A percentile compares a stretch with the other conserved stretches of the same genome.
phyloP scores from a whole-genome alignment of 2,797 vertebrate species.

The Phalanger gymnotis region DNA sequence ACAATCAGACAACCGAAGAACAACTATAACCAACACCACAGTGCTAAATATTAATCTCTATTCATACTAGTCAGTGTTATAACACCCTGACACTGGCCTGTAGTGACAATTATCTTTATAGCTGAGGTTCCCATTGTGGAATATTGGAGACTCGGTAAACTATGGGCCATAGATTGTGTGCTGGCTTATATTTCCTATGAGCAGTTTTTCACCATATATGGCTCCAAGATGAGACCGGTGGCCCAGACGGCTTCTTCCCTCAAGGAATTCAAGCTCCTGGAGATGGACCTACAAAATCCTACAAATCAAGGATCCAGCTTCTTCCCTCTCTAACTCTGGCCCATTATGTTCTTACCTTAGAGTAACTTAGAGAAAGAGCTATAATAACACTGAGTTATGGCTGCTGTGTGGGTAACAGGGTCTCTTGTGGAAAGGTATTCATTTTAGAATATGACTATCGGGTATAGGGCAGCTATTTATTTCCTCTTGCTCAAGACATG shows the following conservation, averaged over 20 bases:
- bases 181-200: background rate
- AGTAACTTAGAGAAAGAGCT: background rate
- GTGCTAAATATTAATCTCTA: background rate
- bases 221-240: background rate
- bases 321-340: background rate
- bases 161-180: fast-evolving
- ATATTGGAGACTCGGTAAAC: background rate
- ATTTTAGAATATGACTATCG: background rate
- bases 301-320: background rate
- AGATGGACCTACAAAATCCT: background rate
- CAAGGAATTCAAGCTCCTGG: background rate
- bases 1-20: background rate
- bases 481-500: background rate
- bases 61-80: background rate
- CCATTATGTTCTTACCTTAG: background rate
- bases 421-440: background rate
- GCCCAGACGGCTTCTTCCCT: background rate
- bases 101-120: background rate
- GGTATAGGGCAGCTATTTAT: background rate
- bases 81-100: background rate
- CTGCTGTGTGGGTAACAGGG: background rate
- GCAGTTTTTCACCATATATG: background rate
- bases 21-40: background rate
- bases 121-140: background rate
- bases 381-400: background rate